Conservation (phyloP, 2,113 vertebrate species). For the Fregata magnificens region DNA sequence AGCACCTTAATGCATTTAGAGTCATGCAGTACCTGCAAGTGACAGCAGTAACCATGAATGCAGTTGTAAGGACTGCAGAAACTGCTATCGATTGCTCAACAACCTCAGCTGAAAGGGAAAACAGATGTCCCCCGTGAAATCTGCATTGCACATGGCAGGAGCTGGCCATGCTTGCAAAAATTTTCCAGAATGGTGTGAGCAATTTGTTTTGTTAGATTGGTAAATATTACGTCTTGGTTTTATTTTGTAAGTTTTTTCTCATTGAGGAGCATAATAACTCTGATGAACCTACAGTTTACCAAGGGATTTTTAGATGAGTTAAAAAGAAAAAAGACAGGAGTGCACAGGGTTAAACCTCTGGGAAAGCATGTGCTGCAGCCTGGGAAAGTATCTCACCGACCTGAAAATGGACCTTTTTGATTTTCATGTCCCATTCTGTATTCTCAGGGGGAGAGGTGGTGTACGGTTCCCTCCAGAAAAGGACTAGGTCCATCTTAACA, state of each 20-base stretch:
- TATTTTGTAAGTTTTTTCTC: background rate
- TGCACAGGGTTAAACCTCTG: background rate
- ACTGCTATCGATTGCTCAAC: fast-evolving
- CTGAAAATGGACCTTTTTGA: background rate
- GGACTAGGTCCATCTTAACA: background rate
- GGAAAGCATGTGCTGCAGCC: background rate
- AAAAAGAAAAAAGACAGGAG: background rate
- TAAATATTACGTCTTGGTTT: background rate
- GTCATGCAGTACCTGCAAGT: background rate
- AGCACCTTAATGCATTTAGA: background rate
- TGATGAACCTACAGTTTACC: background rate
- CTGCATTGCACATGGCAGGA: background rate
- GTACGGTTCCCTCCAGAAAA: background rate
- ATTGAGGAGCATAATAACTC: background rate
- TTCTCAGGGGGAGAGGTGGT: background rate
- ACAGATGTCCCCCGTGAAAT: background rate
- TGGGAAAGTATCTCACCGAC: background rate
- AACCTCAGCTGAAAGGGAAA: background rate
- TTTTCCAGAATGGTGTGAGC: background rate
- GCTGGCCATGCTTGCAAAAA: background rate
- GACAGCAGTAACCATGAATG: background rate
- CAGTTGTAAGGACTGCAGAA: background rate
- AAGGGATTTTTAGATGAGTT: background rate
- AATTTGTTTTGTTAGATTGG: background rate
- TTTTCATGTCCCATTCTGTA: background rate